These are phyloP conservation scores for Pelecanoides urinatrix DNA, from an alignment of 2,113 vertebrate genomes.

Conservation along the genomic window DNA sequence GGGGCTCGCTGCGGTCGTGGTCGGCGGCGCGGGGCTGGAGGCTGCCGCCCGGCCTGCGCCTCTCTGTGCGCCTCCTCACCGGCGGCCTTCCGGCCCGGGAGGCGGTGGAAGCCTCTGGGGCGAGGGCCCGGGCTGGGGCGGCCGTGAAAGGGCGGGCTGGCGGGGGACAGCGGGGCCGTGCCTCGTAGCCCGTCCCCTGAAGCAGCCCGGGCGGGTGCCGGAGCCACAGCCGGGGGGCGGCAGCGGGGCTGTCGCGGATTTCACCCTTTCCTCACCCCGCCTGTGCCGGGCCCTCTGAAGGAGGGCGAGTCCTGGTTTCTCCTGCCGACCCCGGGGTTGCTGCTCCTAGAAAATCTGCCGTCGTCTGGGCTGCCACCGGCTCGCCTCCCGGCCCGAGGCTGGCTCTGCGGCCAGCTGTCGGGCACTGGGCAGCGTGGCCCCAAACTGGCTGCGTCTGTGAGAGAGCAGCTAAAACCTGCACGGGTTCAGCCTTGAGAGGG, in stretches of 20 bases:
- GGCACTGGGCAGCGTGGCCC: not conserved
- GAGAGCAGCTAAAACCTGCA: not conserved
- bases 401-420: not conserved
- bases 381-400: not conserved
- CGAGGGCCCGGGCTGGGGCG: no score
- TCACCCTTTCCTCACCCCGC: not conserved
- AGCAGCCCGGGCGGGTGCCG: not conserved
- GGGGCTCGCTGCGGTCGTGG: not conserved
- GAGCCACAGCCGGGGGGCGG: no score
- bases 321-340: not conserved
- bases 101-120: not conserved
- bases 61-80: not conserved
- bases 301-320: not conserved
- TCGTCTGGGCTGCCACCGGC: not conserved
- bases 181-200: no score
- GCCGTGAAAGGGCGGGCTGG: not conserved
- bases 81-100: not conserved
- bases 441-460: rapidly evolving
- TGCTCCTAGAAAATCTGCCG: not conserved
- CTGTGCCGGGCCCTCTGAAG: not conserved
- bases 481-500: not conserved
- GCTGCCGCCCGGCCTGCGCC: not conserved
- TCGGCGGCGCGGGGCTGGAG: not conserved
- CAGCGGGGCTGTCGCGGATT: not conserved
- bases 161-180: no score